Base-by-base conservation (phyloP, 2,113 vertebrate genomes). In the Benthochromis sp. region DNA sequence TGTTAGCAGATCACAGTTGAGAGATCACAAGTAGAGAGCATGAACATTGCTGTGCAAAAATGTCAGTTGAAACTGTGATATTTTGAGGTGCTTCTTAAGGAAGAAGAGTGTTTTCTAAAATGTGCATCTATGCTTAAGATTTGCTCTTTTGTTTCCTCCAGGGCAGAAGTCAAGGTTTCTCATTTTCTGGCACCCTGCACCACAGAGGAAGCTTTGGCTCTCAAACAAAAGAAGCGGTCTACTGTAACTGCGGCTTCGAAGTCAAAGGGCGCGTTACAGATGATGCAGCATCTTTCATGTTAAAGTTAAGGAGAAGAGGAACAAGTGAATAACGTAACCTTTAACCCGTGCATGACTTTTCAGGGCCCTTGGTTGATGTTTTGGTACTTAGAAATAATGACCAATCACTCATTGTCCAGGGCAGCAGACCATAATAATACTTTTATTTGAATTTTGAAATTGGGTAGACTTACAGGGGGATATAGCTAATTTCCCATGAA, bases 221-320 rank as follows among this genome's bases (percentile, higher is more conserved):
- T 95, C 90, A 95, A 95, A 96, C 90, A 86, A 59, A 91, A 96
- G 90, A 96, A 95, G 93, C 94, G 84, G 55, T 84, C 87, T 85
- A 89, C 91, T 90, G 86, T 82, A 94, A 47, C 82, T 95, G 93
- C 2, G 17, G 61, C 9, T 19, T 71, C 69, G 17, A 92, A 95
- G 94, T 96, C 92, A 89, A 71, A 92, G 93, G 90, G 92, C 81
- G 90, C 27, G 91, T 55, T 93, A 61, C 24, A 92, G 40, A 90
- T 53, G 73, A 93, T 57, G 93, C 84, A 89, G 93, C 96, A 95
- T 96, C 96, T 95, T 96, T 97, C 97, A 96, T 93, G 94, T 91
- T 93, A 93, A 93, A 88, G 93, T 94, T 89, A 94, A 93, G 54
- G 85, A 82, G 90, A 92, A 94, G 93, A 92, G 82, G 93, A 94